Base-by-base conservation (phyloP, 1,140 invertebrate species). In the Zaprionus lachaisei region DNA sequence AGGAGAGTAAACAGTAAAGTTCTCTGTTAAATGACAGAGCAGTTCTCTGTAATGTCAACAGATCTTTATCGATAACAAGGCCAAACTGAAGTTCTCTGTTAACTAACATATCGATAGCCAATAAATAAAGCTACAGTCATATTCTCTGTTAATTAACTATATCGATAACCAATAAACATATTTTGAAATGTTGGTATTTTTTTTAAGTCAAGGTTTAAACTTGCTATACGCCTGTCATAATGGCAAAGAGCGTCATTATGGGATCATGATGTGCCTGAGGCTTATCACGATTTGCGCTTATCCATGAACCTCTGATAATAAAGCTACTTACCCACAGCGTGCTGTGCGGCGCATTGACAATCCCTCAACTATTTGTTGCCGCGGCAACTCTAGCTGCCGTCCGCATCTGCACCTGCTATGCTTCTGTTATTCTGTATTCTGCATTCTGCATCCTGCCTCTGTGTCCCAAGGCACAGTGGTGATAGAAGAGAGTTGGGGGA, bases 271-370 rank as follows among this genome's bases (percentile, higher is more conserved):
- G 44, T 17, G 41, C 41, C n/a, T 7, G 41, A 2, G 41, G 41
- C 11, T 61, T 62, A 69, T 74, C 70, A 44, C 20, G 64, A 73
- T 22, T 60, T 56, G 5, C 28, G 41, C 20, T 12, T 51, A 41
- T 31, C 57, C 66, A 75, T 49, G 31, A 75, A 57, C 66, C n/a
- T 63, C n/a, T 26, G 22, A 22, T 56, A 63, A 62, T 57, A 63
- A 63, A 74, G 62, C 34, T 65, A 58, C 62, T 49, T 72, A 57
- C 38, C 62, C 22, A 17, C 31, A 47, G 28, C 57, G 20, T 38
- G 66, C 22, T 28, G 55, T 54, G 51, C 41, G 22, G 17, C 31
- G 41, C 49, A 70, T 70, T 63, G 58, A 74, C 72, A 74, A 74
- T 74, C 44, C 65, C 57, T 61, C 56, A 67, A 66, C 62, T 57